Evolutionary conservation across 1,140 invertebrate genomes (phyloP).

Genomic region (Drosophila rufa): DNA sequence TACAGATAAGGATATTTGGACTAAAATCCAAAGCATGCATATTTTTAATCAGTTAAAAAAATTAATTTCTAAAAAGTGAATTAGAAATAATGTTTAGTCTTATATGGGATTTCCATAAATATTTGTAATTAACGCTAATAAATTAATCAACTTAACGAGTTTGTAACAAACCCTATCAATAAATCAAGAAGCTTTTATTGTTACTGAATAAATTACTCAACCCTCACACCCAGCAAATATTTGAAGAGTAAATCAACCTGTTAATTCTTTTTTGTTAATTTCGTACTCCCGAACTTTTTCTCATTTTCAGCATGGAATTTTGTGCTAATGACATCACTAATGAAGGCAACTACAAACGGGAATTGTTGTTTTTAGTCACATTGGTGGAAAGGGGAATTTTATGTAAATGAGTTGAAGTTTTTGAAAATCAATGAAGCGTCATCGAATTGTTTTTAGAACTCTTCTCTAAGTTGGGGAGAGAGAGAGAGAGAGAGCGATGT

Average conservation of each 20-base stretch:
- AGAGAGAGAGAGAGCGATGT: not conserved
- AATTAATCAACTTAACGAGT: too few relatives aligned
- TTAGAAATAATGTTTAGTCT: too few relatives aligned
- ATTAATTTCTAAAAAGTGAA: too few relatives aligned
- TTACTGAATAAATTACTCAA: not conserved
- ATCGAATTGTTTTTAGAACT: conserved; percentile 63
- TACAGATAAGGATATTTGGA: too few relatives aligned
- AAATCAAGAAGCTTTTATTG: not conserved
- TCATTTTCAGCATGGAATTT: conserved; percentile 62
- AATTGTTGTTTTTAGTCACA: conserved; percentile 12
- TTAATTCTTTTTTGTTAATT: conserved; percentile 21
- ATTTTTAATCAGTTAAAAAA: too few relatives aligned
- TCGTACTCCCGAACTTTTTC: conserved; percentile 36
- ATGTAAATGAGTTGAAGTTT: conserved; percentile 54
- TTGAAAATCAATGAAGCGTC: conserved; percentile 70
- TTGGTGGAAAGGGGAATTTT: conserved; percentile 6
- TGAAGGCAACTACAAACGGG: conserved; percentile 45
- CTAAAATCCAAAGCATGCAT: too few relatives aligned
- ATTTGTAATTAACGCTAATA: too few relatives aligned
- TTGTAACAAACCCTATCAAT: not conserved
- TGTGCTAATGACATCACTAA: conserved; percentile 59
- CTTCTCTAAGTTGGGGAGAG: not conserved
- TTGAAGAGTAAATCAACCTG: conserved; percentile 28
- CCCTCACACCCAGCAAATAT: not conserved
- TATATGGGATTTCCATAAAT: not conserved